phyloP scores from a whole-genome alignment of 2,113 vertebrate species.

The Gymnogyps californianus region DNA sequence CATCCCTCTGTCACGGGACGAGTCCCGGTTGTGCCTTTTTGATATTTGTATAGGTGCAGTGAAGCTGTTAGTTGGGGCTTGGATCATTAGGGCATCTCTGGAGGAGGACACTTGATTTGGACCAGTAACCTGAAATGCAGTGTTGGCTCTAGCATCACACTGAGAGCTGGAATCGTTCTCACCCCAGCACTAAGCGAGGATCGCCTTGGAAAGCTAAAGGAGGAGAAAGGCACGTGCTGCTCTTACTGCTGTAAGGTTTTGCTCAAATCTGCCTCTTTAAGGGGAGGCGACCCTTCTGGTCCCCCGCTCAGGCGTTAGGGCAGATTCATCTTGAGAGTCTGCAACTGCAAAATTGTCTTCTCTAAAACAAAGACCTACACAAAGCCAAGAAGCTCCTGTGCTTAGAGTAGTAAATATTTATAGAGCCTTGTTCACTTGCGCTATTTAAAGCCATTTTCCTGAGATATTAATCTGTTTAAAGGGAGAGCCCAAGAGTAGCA shows the following conservation, averaged over 20 bases:
- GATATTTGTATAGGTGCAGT: not conserved
- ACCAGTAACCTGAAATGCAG: not conserved
- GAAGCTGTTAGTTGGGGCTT: not conserved
- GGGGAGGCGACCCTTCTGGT: not conserved
- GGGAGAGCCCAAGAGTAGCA: not conserved
- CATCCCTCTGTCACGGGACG: fast-evolving
- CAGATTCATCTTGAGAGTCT: not conserved
- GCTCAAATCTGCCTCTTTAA: not conserved
- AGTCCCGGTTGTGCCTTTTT: not conserved
- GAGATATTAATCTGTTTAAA: not conserved
- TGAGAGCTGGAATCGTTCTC: not conserved
- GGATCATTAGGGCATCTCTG: not conserved
- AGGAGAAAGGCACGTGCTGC: not conserved
- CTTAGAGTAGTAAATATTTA: not conserved
- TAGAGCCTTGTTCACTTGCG: not conserved
- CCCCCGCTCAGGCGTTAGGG: fast-evolving
- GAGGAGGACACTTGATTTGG: not conserved
- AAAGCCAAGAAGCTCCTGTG: not conserved
- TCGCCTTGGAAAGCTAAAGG: not conserved
- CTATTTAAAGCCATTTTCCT: not conserved
- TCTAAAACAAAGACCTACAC: not conserved
- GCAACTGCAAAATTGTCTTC: not conserved
- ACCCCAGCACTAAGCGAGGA: not conserved
- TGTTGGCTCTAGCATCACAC: not conserved
- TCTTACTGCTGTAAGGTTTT: not conserved